Percentiles rank a stretch among this genome's conserved stretches.
Conservation (phyloP, 2,888 invertebrate species). For the Nudaria mundana region DNA sequence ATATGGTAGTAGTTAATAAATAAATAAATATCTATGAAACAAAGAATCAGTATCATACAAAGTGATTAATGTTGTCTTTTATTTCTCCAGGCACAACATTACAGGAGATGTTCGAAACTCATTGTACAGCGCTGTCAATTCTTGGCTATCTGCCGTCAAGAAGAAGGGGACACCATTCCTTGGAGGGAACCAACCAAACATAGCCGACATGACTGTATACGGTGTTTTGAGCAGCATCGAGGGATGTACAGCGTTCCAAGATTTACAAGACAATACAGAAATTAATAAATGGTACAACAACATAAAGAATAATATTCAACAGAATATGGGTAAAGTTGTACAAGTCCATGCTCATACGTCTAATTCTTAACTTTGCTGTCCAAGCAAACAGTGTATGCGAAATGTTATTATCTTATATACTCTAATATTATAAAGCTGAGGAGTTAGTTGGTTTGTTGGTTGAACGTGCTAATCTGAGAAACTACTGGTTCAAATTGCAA, state of each 20-base stretch:
- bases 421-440: too few relatives aligned
- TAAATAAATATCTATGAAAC: too few relatives aligned
- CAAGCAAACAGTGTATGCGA: too few relatives aligned
- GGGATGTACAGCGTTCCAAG: slow-evolving; percentile 94
- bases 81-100: slow-evolving; percentile 84
- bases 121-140: slow-evolving; percentile 92
- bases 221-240: slow-evolving; percentile 96
- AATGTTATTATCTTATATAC: too few relatives aligned
- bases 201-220: slow-evolving; percentile 95
- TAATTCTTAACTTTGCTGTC: too few relatives aligned
- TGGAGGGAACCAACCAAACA: slow-evolving; percentile 93
- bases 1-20: too few relatives aligned
- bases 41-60: too few relatives aligned
- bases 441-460: too few relatives aligned
- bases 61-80: too few relatives aligned
- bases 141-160: slow-evolving; percentile 88
- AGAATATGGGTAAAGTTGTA: slow-evolving; percentile 78
- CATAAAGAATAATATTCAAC: slow-evolving; percentile 84
- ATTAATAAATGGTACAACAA: slow-evolving; percentile 89
- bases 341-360: slow-evolving; percentile 30
- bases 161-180: slow-evolving; percentile 87
- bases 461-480: too few relatives aligned
- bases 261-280: slow-evolving; percentile 86
- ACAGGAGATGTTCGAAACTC: slow-evolving; percentile 94
- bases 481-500: too few relatives aligned